Percentiles rank a stretch among this genome's conserved stretches.
Evolutionary conservation across 1,140 invertebrate species (phyloP).

Genomic region (Trissolcus basalis): DNA sequence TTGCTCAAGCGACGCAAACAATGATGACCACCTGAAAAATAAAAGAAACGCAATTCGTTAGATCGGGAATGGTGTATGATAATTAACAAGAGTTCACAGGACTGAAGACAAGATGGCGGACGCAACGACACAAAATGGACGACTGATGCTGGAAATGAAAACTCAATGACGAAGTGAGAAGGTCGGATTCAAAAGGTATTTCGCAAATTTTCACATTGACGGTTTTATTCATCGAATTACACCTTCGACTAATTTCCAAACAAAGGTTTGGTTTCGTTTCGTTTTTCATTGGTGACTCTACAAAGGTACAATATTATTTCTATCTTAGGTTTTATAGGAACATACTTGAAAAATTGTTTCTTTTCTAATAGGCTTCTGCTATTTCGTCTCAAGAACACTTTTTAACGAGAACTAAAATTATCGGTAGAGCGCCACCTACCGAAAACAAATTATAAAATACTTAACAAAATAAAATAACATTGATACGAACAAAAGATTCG

Average conservation of each 20-base stretch:
- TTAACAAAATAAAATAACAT: too few relatives aligned
- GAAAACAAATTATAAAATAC: too few relatives aligned
- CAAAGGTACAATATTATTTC: slow-evolving; percentile 16
- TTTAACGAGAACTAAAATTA: too few relatives aligned
- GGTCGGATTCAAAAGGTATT: neutral
- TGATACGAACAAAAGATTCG: too few relatives aligned
- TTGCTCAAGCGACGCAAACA: slow-evolving; percentile 22
- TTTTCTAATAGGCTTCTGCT: neutral
- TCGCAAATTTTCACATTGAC: slow-evolving; percentile 23
- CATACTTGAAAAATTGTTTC: slow-evolving; percentile 9
- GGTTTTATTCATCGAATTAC: slow-evolving; percentile 51
- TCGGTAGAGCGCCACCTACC: too few relatives aligned
- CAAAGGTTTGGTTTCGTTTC: neutral
- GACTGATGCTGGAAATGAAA: neutral
- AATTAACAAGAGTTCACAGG: too few relatives aligned
- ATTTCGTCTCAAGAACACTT: neutral
- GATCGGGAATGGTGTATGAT: too few relatives aligned
- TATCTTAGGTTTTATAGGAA: slow-evolving; percentile 39
- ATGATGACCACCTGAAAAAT: slow-evolving; percentile 45
- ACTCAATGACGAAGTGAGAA: neutral
- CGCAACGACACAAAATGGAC: too few relatives aligned
- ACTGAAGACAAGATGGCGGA: too few relatives aligned
- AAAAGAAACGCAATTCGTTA: slow-evolving; percentile 10
- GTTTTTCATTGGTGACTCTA: slow-evolving; percentile 8
- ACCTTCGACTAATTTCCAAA: slow-evolving; percentile 1